Conservation (phyloP, 30 jellyfish, hydroid and myxozoan species). For the Aurelia aurita region DNA sequence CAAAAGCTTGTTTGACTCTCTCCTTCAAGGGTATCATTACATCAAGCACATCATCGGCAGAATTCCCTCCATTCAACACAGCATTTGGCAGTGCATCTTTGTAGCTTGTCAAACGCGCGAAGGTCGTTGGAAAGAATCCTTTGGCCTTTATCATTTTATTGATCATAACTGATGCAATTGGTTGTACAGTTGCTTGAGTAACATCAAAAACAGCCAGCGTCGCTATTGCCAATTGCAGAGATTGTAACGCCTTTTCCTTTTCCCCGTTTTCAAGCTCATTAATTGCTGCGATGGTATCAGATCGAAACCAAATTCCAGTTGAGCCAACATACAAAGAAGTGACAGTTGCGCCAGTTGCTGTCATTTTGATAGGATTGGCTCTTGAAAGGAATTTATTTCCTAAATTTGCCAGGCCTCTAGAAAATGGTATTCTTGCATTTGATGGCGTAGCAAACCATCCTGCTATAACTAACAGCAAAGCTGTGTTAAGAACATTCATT, state of each 20-base stretch:
- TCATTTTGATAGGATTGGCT: neutral
- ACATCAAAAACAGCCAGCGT: slow-evolving; percentile 11
- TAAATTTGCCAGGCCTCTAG: neutral
- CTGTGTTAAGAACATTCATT: too few species aligned
- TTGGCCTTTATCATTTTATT: neutral
- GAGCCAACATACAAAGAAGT: neutral
- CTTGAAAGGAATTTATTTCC: neutral
- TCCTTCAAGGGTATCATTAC: neutral
- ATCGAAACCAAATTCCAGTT: neutral
- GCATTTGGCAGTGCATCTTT: neutral
- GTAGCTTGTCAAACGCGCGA: neutral
- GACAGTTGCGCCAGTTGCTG: neutral
- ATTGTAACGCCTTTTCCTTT: neutral
- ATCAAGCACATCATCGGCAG: neutral
- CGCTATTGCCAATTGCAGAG: neutral
- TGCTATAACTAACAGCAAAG: too few species aligned
- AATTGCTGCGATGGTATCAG: neutral
- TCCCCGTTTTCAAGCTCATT: neutral
- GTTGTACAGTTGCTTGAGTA: neutral
- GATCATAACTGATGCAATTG: neutral
- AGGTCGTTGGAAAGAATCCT: neutral
- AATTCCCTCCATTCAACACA: neutral
- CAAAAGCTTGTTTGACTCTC: neutral
- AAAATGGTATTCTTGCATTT: neutral
- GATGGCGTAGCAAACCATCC: too few species aligned